These are phyloP conservation scores for Melanostoma mellinum DNA, from an alignment of 2,888 invertebrate species.

Conservation along the genomic window DNA sequence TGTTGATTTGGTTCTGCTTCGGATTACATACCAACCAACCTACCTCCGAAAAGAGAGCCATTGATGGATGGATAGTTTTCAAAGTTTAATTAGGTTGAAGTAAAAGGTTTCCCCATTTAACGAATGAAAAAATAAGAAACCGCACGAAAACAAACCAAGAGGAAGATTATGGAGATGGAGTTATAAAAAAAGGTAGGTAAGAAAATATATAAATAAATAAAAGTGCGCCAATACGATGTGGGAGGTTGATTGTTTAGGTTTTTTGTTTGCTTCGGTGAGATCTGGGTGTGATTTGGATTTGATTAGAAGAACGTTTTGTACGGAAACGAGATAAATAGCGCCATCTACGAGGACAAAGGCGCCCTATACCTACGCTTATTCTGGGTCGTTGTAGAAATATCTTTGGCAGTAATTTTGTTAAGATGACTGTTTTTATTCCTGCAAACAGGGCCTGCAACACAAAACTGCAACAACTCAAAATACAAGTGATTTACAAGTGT, in stretches of 20 bases:
- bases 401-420: no score
- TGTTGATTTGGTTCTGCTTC: constrained; percentile 59
- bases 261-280: constrained; percentile 6
- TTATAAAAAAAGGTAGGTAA: background rate
- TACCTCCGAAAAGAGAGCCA: background rate
- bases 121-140: constrained; percentile 21
- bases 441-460: no score
- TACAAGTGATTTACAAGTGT: no score
- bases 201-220: constrained; percentile 53
- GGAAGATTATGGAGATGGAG: constrained; percentile 3
- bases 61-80: constrained; percentile 50
- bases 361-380: no score
- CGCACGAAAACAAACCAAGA: constrained; percentile 42
- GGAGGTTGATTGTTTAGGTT: constrained; percentile 61
- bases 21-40: constrained; percentile 54
- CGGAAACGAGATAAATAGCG: no score
- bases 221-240: constrained; percentile 71
- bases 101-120: constrained; percentile 53
- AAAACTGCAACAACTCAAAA: no score
- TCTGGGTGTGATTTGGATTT: constrained; percentile 23
- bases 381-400: no score
- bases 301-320: background rate
- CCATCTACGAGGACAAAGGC: no score
- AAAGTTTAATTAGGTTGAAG: constrained; percentile 64
- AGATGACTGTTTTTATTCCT: no score